Base-by-base conservation (phyloP, 2,113 vertebrate genomes). In the Strix aluco region DNA sequence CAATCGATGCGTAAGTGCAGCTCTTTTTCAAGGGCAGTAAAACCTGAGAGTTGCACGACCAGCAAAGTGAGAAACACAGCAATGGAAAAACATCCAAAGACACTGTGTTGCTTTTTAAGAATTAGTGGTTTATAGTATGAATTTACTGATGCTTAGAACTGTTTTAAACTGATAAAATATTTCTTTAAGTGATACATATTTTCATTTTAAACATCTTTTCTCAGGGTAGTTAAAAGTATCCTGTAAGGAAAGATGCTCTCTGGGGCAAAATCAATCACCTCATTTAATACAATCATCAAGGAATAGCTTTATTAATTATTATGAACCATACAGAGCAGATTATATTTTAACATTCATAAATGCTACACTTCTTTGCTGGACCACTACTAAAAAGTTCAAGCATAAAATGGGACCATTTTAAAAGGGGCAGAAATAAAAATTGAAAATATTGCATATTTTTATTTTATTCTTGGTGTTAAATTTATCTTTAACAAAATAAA, bases 91-190 rank as follows among this genome's bases (percentile, higher is more conserved):
- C 91, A 94, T 32, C 42, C 40, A 58, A 92, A 96, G 85, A 62
- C 73, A 95, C 83, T 69, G 22, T 22, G 32, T 42, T 52, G 85
- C 61, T 92, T 88, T 87, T 94, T 59, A 79, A 93, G 54, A 95
- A 89, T 79, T 83, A 75, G 63, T 96, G 90, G 82, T 84, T 95
- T 96, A 86, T 69, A 78, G 72, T 82, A 92, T 71, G 55, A 86
- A 92, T 90, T 96, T 94, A 94, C 67, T 86, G 92, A 92, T 67
- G 57, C 47, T 78, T 46, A 95, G 63, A 96, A 95, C 47, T 85
- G 67, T 70, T 94, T 93, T 75, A 54, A 94, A 90, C 75, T 88
- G 54, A 94, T 78, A 93, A 96, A 97, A 75, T 80, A 95, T 87
- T 96, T 79, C 62, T 97, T 95, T 79, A 69, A 86, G 87, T 87